Conservation (phyloP, 2,888 invertebrate species). For the Stenolophus ochropezus region DNA sequence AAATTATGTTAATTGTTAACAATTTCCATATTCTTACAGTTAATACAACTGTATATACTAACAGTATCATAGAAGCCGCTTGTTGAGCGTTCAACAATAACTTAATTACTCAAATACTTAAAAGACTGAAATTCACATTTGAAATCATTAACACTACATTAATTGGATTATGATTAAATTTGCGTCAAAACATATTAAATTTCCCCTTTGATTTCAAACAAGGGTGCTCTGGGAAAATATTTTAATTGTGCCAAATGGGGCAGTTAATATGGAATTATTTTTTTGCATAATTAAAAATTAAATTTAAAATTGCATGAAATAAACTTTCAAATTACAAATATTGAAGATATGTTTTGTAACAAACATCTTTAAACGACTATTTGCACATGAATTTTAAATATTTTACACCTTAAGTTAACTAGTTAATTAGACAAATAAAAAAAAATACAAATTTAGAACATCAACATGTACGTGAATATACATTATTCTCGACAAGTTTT, state of each 20-base stretch:
- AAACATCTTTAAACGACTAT: no score
- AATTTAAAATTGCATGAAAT: no score
- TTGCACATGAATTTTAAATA: no score
- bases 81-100: constrained; percentile 15
- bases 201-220: constrained; percentile 1
- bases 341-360: no score
- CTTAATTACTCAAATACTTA: neutral
- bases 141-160: constrained; percentile 8
- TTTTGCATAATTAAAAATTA: no score
- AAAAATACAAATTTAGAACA: no score
- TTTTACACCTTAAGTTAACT: no score
- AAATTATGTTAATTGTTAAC: neutral
- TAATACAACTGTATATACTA: constrained; percentile 11
- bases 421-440: no score
- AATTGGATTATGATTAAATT: constrained; percentile 17
- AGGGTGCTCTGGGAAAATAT: neutral
- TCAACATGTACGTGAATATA: no score
- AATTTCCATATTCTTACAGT: constrained; percentile 15
- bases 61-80: neutral
- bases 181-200: constrained; percentile 5
- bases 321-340: no score
- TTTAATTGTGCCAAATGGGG: neutral
- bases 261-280: neutral
- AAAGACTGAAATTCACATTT: constrained; percentile 32
- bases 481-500: no score